These are phyloP conservation scores for Miichthys miiuy DNA, from an alignment of 2,797 vertebrate genomes.

Conservation along the genomic window DNA sequence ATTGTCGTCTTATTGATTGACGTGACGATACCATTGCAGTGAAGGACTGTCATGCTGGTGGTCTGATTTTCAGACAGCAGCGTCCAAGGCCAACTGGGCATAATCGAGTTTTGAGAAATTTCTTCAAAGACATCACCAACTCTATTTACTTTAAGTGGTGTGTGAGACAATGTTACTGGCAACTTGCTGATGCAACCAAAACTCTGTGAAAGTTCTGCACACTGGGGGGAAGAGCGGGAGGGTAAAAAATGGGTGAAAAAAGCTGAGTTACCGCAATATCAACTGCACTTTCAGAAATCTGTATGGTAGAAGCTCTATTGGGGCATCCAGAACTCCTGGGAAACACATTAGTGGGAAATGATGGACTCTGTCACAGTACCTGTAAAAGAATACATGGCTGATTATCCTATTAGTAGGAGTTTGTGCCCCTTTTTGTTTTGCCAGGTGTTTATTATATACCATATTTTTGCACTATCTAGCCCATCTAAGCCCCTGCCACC, in stretches of 20 bases:
- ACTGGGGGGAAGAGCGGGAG: slow-evolving; percentile 3
- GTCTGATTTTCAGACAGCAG: slow-evolving; percentile 52
- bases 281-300: slow-evolving; percentile 73
- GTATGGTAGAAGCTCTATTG: slow-evolving; percentile 56
- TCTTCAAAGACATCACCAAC: slow-evolving; percentile 38
- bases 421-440: slow-evolving; percentile 70
- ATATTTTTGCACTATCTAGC: slow-evolving; percentile 75
- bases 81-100: slow-evolving; percentile 37
- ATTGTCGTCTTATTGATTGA: slow-evolving; percentile 45
- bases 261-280: slow-evolving; percentile 61
- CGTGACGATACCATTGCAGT: slow-evolving; percentile 36
- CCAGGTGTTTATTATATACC: slow-evolving; percentile 77
- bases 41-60: slow-evolving; percentile 31
- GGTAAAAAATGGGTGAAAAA: slow-evolving; percentile 1
- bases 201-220: slow-evolving; percentile 50
- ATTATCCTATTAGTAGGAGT: slow-evolving; percentile 78
- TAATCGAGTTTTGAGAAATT: slow-evolving; percentile 54
- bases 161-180: slow-evolving; percentile 48
- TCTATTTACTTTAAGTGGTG: slow-evolving; percentile 48
- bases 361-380: slow-evolving; percentile 74
- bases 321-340: slow-evolving; percentile 54
- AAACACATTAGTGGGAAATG: slow-evolving; percentile 77
- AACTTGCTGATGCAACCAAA: slow-evolving; percentile 67
- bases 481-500: slow-evolving; percentile 68
- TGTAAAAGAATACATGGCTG: slow-evolving; percentile 84